phyloP scores from a whole-genome alignment of 2,888 invertebrate species.

The Eupithecia centaureata region DNA sequence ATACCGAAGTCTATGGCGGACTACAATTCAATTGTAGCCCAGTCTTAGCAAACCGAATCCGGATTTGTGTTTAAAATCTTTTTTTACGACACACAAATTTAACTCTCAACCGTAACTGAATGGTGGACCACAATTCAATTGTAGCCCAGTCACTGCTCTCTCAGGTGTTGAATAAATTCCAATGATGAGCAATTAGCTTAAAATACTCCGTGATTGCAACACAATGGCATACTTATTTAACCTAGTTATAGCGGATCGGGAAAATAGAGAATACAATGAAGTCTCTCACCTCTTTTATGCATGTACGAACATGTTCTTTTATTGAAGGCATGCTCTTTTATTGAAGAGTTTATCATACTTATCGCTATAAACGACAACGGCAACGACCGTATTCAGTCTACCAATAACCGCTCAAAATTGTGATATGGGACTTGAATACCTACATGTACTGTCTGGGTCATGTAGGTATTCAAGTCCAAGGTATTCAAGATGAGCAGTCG shows the following conservation, averaged over 20 bases:
- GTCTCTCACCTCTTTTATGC: too few relatives aligned
- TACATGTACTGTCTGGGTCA: too few relatives aligned
- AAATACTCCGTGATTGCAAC: slow-evolving; percentile 11
- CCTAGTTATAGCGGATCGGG: background rate
- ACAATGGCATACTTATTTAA: slow-evolving; percentile 7
- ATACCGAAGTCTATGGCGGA: background rate
- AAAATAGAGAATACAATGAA: background rate
- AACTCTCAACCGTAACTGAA: background rate
- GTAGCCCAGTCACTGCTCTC: background rate
- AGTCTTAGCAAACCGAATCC: too few relatives aligned
- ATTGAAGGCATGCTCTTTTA: background rate
- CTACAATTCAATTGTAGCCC: too few relatives aligned
- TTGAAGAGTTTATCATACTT: too few relatives aligned
- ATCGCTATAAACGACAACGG: background rate
- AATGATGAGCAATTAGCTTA: slow-evolving; percentile 19
- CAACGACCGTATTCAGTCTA: background rate
- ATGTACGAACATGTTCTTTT: background rate
- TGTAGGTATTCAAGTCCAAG: too few relatives aligned
- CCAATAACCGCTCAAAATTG: background rate
- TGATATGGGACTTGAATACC: background rate
- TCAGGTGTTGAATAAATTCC: slow-evolving; percentile 15
- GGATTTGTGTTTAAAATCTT: too few relatives aligned
- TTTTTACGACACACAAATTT: background rate
- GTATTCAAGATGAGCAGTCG: too few relatives aligned
- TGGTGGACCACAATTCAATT: background rate